Base-by-base conservation (phyloP, 2,888 invertebrate genomes). In the Zaprionus lineosus region DNA sequence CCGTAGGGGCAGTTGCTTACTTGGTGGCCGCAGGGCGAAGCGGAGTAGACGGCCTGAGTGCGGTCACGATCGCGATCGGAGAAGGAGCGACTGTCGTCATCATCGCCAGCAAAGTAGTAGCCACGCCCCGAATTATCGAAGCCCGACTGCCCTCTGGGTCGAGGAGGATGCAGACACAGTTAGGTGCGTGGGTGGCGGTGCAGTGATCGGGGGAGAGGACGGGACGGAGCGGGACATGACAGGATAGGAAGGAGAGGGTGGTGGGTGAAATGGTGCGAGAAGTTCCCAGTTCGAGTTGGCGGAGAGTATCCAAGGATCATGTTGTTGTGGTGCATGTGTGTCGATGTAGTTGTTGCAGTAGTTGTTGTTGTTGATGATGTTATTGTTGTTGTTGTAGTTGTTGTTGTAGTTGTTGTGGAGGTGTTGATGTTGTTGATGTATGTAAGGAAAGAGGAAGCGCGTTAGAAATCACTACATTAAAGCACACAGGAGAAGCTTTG, bases 91-190 rank as follows among this genome's bases (percentile, higher is more conserved):
- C 68, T 64, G 56, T 87, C 83, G 40, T 86, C 83, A 50, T 92
- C 92, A 37, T 92, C 88, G 9, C 91, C 91, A 12, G 92, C 92
- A 88, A 92, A 93, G 88, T 93, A 93, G 86, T 93, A 93, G 36
- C 93, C 93, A 37, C 92, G 89, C 14, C 93, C 93, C 24, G 92
- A 91, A 28, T 91, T 92, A 85, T 93, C 93, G 90, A 92, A 93
- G 4, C 93, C 93, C 1, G 93, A 91, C 74, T 92, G 91, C 1
- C 93, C 93, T 34, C 93, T 92, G 63, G 28, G n/a, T 26, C 26
- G 19, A 28, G 19, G 40, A 40, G 52, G 50, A 29, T 29, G 43
- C 29, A 36, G 58, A 18, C 34, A 9, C 41, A 33, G 31, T 48
- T 63, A 34, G 12, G 59, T 60, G 84, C 63, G 64, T 60, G 43